Base-by-base conservation (phyloP, 37 sponge, comb jelly and placozoan species). In the Bolinopsis microptera region DNA sequence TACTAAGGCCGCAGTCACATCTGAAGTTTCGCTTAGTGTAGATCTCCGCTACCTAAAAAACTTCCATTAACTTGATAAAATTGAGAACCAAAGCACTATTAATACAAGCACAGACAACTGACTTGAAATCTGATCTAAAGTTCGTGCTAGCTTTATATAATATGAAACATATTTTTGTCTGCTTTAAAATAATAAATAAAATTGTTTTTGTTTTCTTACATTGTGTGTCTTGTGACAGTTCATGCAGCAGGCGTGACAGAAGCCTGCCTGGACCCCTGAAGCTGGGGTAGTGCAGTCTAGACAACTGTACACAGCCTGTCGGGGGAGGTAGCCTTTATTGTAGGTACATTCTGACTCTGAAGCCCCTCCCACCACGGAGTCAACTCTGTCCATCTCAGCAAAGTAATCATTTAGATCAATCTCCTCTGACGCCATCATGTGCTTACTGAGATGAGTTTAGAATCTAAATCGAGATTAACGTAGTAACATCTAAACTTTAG, bases 1-100 rank as follows among this genome's bases (percentile, higher is more conserved):
- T n/a, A n/a, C n/a, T n/a, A n/a, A n/a, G n/a, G 0, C 99, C 99
- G 93, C 99, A 99, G 94, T 99, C 99, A 94, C 99, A 99, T 36
- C 97, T 93, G 82, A 99, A 97, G 41, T 93, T 95, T 94, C 98
- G 93, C 76, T 99, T 99, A 18, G 99, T 99, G 95, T 99, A 99
- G 27, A 99, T 92, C 94, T 96, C 97, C 34, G 95, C 83, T 28
- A 99, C n/a, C n/a, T n/a, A n/a, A n/a, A n/a, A n/a, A n/a, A n/a
- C n/a, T n/a, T n/a, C n/a, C n/a, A n/a, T n/a, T n/a, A n/a, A n/a
- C n/a, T n/a, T n/a, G n/a, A n/a, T n/a, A n/a, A n/a, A n/a, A n/a
- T n/a, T n/a, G n/a, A n/a, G n/a, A n/a, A n/a, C n/a, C n/a, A n/a
- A n/a, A n/a, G n/a, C n/a, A n/a, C n/a, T n/a, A n/a, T n/a, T n/a